A percentile compares a stretch with the other conserved stretches of the same genome.
Evolutionary conservation across 1,140 invertebrate species (phyloP).

Genomic region (Holotrichia oblita): DNA sequence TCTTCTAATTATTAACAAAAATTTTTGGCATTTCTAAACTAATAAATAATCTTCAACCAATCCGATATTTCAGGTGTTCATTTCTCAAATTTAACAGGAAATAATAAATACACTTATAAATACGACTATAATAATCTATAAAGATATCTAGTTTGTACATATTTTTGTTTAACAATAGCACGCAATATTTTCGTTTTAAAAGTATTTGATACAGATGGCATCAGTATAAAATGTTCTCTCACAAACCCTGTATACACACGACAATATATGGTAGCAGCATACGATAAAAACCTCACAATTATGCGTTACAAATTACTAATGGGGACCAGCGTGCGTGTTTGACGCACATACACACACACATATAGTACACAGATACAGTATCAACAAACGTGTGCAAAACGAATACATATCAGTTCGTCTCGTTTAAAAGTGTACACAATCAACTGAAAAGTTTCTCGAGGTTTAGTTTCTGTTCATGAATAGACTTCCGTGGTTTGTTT

Average conservation of each 20-base stretch:
- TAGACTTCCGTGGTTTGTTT: constrained; percentile 11
- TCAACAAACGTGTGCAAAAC: background rate
- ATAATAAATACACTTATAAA: too few species aligned
- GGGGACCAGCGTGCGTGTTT: background rate
- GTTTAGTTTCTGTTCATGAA: constrained; percentile 7
- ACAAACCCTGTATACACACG: background rate
- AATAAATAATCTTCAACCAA: too few species aligned
- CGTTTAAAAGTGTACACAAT: constrained; percentile 11
- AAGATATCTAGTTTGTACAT: background rate
- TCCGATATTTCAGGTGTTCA: too few species aligned
- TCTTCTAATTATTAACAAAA: too few species aligned
- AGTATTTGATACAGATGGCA: background rate
- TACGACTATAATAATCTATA: too few species aligned
- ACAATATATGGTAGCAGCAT: background rate
- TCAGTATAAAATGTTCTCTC: background rate
- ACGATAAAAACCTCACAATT: background rate
- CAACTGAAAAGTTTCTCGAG: constrained; percentile 1
- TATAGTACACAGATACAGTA: background rate
- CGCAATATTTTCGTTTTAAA: background rate
- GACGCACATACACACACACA: background rate
- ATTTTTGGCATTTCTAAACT: too few species aligned
- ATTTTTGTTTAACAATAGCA: background rate
- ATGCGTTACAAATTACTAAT: background rate
- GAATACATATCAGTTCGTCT: background rate
- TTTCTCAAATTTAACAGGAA: too few species aligned